Percentiles rank a stretch among this genome's conserved stretches.
These are phyloP conservation scores for Drosophila eugracilis DNA, from an alignment of 1,140 invertebrate genomes.

Conservation along the genomic window DNA sequence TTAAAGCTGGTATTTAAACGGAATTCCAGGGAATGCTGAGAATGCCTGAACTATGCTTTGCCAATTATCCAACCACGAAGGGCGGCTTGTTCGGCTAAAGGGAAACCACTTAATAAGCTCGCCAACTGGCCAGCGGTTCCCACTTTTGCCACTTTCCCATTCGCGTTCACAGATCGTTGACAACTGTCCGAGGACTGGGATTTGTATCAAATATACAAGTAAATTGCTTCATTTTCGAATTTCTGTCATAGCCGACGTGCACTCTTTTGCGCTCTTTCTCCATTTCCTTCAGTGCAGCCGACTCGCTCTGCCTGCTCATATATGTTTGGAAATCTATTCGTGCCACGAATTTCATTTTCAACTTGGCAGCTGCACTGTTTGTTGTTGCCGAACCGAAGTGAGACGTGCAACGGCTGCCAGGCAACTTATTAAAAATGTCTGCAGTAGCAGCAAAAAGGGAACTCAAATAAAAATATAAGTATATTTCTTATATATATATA, in stretches of 20 bases:
- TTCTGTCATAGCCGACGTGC: conserved; percentile 75
- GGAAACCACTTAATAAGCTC: conserved; percentile 51
- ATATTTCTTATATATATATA: background rate
- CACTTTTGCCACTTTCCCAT: conserved; percentile 7
- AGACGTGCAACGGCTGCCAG: conserved; percentile 79
- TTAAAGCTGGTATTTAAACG: conserved; percentile 23
- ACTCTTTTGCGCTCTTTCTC: background rate
- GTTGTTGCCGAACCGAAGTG: conserved; percentile 59
- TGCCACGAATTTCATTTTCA: conserved; percentile 82
- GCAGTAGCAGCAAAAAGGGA: conserved; percentile 62
- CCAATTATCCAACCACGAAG: conserved; percentile 49
- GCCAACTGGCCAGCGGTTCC: conserved; percentile 47
- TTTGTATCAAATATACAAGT: conserved; percentile 75
- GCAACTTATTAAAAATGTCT: conserved; percentile 81
- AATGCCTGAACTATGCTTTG: conserved; percentile 33
- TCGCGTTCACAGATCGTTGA: conserved; percentile 38
- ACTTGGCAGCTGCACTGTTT: conserved; percentile 76
- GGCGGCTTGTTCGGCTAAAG: conserved; percentile 27
- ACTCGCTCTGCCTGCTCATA: conserved; percentile 41
- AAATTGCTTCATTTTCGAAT: conserved; percentile 82
- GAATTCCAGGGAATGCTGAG: conserved; percentile 25
- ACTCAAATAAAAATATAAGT: conserved; percentile 26
- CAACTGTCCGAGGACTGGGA: conserved; percentile 56
- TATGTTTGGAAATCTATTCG: conserved; percentile 79
- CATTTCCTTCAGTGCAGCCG: conserved; percentile 4